Base-by-base conservation (phyloP, 2,888 invertebrate species). In the Charanyca ferruginea region DNA sequence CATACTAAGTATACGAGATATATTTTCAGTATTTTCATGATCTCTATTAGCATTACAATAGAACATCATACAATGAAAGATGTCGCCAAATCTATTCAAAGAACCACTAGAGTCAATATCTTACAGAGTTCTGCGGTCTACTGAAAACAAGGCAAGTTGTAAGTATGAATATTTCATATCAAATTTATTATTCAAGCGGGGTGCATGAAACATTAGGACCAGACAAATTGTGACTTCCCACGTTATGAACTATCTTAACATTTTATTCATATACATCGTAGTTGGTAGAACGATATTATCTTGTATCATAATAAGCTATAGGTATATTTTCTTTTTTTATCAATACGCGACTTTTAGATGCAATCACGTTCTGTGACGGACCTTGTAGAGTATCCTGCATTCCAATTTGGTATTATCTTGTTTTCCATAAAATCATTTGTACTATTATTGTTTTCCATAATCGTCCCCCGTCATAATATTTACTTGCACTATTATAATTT, bases 101-200 rank as follows among this genome's bases (percentile, higher is more conserved):
- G 32, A 55, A 70, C 49, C 1, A 45, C n/a, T 38, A 7, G n/a
- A 53, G 9, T 11, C 28, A 13, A 57, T n/a, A 49, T 41, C 16
- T 8, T 16, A 28, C 38, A 25, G 16, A 47, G 18, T 66, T 60
- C 47, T 42, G 23, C n/a, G 13, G 16, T 52, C 38, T 13, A 55
- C 25, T 42, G 23, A 28, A 54, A 59, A 59, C 38, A 28, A 25
- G 22, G 45, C 22, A 11, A 52, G 20, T 16, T 22, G 4, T 44
- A 48, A 32, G 25, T 49, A 79, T 76, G 63, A 79, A 78, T 78
- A 78, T 79, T 78, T 79, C 77, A 72, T 79, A 58, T 60, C 16
- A n/a, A n/a, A 45, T 79, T 65, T 61, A 71, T 58, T 76, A 79
- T 79, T 78, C 80, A 61, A 53, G 48, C n/a, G 51, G 28, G 47